phyloP scores from a whole-genome alignment of 2,113 vertebrate species.

The Reinhardtius hippoglossoides region DNA sequence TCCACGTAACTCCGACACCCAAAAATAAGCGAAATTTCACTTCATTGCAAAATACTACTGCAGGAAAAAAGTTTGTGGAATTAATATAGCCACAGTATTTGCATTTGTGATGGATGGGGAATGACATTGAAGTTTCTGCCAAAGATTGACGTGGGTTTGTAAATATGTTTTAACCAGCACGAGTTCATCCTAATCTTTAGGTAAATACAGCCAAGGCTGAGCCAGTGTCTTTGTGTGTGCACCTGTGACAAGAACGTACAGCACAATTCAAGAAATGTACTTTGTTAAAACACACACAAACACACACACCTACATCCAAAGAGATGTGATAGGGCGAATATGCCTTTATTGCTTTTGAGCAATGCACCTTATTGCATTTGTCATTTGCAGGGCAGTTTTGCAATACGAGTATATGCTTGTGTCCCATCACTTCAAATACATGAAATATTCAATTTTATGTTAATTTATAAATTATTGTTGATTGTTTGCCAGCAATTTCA shows the following conservation, averaged over 20 bases:
- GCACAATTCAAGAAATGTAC: not conserved
- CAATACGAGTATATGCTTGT: not conserved
- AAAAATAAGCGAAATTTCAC: conserved; percentile 25
- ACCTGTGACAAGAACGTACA: not conserved
- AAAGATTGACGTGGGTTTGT: not conserved
- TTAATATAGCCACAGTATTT: not conserved
- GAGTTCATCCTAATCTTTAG: not conserved
- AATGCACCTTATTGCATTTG: not conserved
- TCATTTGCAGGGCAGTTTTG: not conserved
- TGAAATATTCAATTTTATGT: not conserved
- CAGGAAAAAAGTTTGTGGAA: conserved; percentile 13
- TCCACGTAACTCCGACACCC: not conserved
- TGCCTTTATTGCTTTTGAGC: not conserved
- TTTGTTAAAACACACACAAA: not conserved
- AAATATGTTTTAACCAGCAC: no score
- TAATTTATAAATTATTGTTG: not conserved
- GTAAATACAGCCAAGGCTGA: not conserved
- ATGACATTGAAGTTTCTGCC: not conserved
- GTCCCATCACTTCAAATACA: not conserved
- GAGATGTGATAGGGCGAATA: not conserved
- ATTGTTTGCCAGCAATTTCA: not conserved
- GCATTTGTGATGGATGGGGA: not conserved
- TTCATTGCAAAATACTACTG: conserved; percentile 20
- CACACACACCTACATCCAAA: no score
- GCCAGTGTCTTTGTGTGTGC: not conserved